Conservation (phyloP, 2,888 invertebrate species). For the Tetheella fluctuosa region DNA sequence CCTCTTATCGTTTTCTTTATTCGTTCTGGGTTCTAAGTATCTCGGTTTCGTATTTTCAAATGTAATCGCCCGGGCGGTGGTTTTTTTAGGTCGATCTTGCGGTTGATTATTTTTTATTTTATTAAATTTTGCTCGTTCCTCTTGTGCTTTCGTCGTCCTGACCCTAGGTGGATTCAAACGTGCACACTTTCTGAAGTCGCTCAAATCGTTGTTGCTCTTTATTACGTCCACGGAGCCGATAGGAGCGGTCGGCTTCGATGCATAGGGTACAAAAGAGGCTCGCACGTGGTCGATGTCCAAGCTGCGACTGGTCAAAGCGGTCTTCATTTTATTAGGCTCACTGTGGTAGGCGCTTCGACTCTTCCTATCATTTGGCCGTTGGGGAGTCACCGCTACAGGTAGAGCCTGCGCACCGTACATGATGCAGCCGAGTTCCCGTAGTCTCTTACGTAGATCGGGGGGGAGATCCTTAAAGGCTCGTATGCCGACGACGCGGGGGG, state of each 20-base stretch:
- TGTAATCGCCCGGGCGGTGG: conserved; percentile 24
- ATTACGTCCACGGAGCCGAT: conserved; percentile 37
- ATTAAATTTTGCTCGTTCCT: conserved; percentile 71
- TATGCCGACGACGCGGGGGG: conserved; percentile 60
- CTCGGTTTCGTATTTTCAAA: conserved; percentile 81
- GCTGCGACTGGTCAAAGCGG: conserved; percentile 39
- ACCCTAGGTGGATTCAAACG: conserved; percentile 53
- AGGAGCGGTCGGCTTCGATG: conserved; percentile 49
- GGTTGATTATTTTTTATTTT: conserved; percentile 56
- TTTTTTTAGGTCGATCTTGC: conserved; percentile 43
- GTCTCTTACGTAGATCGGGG: conserved; percentile 59
- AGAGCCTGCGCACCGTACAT: conserved; percentile 52
- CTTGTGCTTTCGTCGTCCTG: conserved; percentile 73
- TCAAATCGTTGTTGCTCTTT: conserved; percentile 41
- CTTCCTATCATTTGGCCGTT: conserved; percentile 44
- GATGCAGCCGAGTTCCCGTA: conserved; percentile 66
- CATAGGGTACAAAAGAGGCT: conserved; percentile 66
- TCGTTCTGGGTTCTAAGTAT: conserved; percentile 84
- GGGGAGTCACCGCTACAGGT: conserved; percentile 28
- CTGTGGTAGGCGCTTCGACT: conserved; percentile 32
- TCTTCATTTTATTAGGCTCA: conserved; percentile 32
- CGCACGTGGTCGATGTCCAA: conserved; percentile 68
- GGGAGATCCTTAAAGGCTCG: conserved; percentile 68
- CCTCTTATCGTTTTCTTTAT: conserved; percentile 45
- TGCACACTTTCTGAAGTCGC: conserved; percentile 39